Percentiles rank a stretch among this genome's conserved stretches.
These are phyloP conservation scores for Peromyscus nudipes DNA, from an alignment of 2,797 vertebrate genomes.

Conservation along the genomic window DNA sequence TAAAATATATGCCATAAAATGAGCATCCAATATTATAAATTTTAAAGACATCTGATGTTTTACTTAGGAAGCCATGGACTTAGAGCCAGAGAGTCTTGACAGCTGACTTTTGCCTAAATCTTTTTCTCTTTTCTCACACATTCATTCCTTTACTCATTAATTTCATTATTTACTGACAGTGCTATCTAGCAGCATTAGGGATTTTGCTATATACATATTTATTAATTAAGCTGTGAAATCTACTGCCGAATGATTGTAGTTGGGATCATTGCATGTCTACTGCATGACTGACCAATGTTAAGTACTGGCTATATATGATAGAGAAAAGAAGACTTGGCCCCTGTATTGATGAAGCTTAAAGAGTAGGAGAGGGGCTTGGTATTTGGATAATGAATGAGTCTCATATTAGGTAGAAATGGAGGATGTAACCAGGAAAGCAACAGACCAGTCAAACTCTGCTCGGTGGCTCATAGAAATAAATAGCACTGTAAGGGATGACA, in stretches of 20 bases:
- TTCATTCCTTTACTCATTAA: neutral
- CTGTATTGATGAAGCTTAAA: neutral
- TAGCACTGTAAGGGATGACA: neutral
- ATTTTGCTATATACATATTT: neutral
- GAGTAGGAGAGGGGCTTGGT: neutral
- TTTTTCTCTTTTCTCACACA: neutral
- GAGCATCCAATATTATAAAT: neutral
- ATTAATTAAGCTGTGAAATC: conserved; percentile 39
- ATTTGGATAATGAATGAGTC: neutral
- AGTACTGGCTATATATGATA: neutral
- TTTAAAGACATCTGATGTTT: neutral
- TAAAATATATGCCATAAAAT: neutral
- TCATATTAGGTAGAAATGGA: neutral
- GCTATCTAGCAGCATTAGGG: neutral
- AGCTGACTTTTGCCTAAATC: neutral
- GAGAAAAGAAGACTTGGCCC: neutral
- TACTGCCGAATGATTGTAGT: neutral
- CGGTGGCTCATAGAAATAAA: neutral
- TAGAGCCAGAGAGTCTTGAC: neutral
- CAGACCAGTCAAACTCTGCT: neutral
- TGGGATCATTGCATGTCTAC: neutral
- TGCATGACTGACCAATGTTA: neutral
- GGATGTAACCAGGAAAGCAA: neutral
- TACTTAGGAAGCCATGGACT: neutral
- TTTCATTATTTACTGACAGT: neutral